Conservation (phyloP, 30 jellyfish, hydroid and myxozoan species). For the Turritopsis dohrnii region DNA sequence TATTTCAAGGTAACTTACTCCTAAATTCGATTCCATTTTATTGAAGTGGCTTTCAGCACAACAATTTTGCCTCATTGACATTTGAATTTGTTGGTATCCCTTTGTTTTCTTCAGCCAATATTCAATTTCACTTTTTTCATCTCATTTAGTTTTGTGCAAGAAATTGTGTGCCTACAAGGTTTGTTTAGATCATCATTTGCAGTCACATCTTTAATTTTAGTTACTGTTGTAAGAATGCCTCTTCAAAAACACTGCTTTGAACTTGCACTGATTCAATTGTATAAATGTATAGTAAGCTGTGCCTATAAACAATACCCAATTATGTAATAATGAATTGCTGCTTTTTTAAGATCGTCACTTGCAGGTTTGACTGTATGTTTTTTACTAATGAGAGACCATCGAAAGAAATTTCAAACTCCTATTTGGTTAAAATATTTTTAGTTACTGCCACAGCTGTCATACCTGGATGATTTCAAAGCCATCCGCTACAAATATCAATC, state of each 20-base stretch:
- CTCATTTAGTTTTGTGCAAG: neutral
- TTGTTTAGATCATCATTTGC: neutral
- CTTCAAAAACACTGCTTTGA: too few species aligned
- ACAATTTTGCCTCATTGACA: too few species aligned
- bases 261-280: too few species aligned
- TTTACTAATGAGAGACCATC: neutral
- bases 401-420: neutral
- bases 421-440: conserved; percentile 7
- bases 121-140: too few species aligned
- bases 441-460: conserved; percentile 61
- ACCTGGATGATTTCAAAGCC: conserved; percentile 61
- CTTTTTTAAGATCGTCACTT: neutral
- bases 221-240: neutral
- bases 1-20: conserved; percentile 48
- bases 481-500: conserved; percentile 43
- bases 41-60: neutral
- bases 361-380: conserved; percentile 2
- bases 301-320: too few species aligned
- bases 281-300: too few species aligned
- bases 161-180: neutral
- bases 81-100: too few species aligned
- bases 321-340: too few species aligned
- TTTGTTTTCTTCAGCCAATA: neutral
- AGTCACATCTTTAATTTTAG: neutral
- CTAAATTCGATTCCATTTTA: neutral